Percentiles rank a stretch among this genome's conserved stretches.
phyloP scores from a whole-genome alignment of 2,797 vertebrate genomes.

The Heterohyrax brucei region DNA sequence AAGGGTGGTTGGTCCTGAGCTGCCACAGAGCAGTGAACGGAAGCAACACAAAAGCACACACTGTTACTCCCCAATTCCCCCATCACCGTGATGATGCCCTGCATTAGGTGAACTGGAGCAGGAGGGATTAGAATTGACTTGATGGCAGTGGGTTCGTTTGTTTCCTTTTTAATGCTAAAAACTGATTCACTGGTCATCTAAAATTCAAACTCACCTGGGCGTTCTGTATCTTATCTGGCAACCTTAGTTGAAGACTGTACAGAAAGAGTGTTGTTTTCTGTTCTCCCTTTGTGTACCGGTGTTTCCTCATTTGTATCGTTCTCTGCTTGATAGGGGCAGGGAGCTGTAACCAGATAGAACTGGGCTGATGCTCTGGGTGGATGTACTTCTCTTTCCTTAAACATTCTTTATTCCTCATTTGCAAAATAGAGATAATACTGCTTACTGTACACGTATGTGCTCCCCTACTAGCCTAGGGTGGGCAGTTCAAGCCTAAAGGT shows the following conservation, averaged over 20 bases:
- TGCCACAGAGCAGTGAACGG: accelerated
- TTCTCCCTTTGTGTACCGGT: not conserved
- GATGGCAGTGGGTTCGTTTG: no score
- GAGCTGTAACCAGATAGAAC: no score
- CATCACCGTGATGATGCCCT: not conserved
- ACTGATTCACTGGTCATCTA: not conserved
- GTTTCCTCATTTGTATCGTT: not conserved
- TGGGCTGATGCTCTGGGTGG: not conserved
- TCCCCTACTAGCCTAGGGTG: no score
- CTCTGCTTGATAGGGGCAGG: not conserved
- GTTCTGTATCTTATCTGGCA: not conserved
- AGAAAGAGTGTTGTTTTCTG: not conserved
- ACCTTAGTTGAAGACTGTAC: not conserved
- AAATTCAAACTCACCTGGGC: not conserved
- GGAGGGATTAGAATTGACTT: no score
- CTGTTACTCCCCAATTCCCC: no score
- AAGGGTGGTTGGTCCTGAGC: not conserved
- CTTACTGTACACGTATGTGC: no score
- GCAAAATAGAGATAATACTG: not conserved
- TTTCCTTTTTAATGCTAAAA: not conserved
- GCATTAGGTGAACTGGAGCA: not conserved
- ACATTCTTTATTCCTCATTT: not conserved
- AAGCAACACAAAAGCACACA: not conserved
- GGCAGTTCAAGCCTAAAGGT: no score
- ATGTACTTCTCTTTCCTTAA: not conserved